These are phyloP conservation scores for Alethe castanea DNA, from an alignment of 2,113 vertebrate species.

Conservation along the genomic window DNA sequence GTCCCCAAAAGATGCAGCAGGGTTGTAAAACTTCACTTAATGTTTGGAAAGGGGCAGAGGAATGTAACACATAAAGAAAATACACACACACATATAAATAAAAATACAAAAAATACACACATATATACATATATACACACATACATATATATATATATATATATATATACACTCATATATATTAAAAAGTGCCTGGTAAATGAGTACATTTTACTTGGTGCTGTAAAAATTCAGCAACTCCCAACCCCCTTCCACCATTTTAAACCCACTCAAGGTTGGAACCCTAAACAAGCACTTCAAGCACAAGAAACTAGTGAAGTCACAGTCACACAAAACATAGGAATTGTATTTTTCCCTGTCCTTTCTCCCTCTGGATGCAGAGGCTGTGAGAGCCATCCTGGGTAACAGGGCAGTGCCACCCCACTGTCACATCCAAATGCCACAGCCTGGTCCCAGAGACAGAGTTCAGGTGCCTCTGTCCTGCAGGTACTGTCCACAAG, in stretches of 20 bases:
- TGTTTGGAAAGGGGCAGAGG: background rate
- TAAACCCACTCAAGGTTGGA: background rate
- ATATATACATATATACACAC: background rate
- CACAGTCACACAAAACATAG: background rate
- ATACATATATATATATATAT: accelerated
- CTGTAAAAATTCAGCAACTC: background rate
- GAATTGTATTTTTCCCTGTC: background rate
- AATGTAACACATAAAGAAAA: background rate
- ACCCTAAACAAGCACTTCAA: background rate
- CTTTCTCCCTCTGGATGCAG: background rate
- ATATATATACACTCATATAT: accelerated
- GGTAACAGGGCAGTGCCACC: background rate
- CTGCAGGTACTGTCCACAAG: background rate
- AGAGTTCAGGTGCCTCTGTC: background rate
- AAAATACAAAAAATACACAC: background rate
- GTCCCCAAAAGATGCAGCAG: background rate
- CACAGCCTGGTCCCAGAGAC: background rate
- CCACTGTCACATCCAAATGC: background rate
- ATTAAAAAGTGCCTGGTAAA: background rate
- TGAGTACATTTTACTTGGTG: background rate
- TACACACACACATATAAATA: accelerated
- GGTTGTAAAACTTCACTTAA: background rate
- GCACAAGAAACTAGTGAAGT: background rate
- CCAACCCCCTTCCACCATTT: accelerated
- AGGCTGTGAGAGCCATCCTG: background rate